Percentiles rank a stretch among this genome's conserved stretches.
Evolutionary conservation across 2,113 vertebrate genomes (phyloP).

Genomic region (Eulemur rufifrons): DNA sequence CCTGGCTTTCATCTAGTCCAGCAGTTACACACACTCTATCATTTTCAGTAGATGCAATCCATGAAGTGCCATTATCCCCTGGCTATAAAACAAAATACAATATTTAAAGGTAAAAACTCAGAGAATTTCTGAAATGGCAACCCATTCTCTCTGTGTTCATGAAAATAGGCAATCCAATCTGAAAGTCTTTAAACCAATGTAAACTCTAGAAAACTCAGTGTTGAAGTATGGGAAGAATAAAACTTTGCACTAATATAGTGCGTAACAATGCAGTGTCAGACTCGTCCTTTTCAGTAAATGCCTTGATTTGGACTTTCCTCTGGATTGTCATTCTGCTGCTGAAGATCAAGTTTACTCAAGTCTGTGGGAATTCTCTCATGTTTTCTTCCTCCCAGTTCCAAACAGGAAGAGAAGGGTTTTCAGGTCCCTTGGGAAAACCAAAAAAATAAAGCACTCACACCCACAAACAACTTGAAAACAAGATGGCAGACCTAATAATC

Average conservation of each 20-base stretch:
- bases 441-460: slow-evolving; percentile 63
- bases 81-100: slow-evolving; percentile 83
- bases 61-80: slow-evolving; percentile 78
- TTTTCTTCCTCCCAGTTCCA: slow-evolving; percentile 78
- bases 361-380: slow-evolving; percentile 69
- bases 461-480: slow-evolving; percentile 67
- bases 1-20: slow-evolving; percentile 60
- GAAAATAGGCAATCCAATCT: slow-evolving; percentile 82
- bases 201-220: slow-evolving; percentile 94
- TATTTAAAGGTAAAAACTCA: slow-evolving; percentile 82
- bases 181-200: slow-evolving; percentile 84
- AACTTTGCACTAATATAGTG: slow-evolving; percentile 98
- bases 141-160: slow-evolving; percentile 78
- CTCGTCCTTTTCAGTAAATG: slow-evolving; percentile 84
- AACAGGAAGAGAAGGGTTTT: slow-evolving; percentile 82
- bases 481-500: slow-evolving; percentile 70
- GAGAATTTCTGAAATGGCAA: slow-evolving; percentile 81
- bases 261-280: slow-evolving; percentile 86
- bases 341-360: slow-evolving; percentile 73
- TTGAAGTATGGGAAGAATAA: slow-evolving; percentile 88
- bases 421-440: slow-evolving; percentile 74
- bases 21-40: slow-evolving; percentile 66
- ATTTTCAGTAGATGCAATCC: slow-evolving; percentile 73
- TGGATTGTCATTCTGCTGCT: slow-evolving; percentile 86
- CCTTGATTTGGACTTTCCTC: slow-evolving; percentile 78